Evolutionary conservation across 2,888 invertebrate species (phyloP), one percentile per base, ranked within the genome.

Genomic region (Caenorhabditis virilis): DNA sequence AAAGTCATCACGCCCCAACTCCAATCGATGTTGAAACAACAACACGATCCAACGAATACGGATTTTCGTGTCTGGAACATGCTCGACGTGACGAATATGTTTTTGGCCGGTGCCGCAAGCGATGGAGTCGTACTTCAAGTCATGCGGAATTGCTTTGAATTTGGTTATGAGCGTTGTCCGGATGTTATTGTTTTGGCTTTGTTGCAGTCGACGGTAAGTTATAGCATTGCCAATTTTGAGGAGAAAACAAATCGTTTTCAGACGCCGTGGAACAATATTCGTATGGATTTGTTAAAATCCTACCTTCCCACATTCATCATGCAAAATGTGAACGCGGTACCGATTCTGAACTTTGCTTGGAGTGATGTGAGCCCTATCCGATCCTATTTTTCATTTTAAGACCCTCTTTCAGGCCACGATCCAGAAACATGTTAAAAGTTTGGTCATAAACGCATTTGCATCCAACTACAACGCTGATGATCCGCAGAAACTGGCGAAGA

Each of bases 341-440:
- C 92, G n/a, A 91, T 98, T 68, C 86, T 98, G 54, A 94, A 95
- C 85, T 91, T 93, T 83, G 93, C 93, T 3, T 98, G 97, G 97
- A 51, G 72, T 46, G 58, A 50, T 27, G 67, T 67, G 20, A 25
- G 15, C 26, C 39, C 6, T n/a, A 18, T 16, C n/a, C 16, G 26
- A 16, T 22, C 5, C 25, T 41, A 11, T 41, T 42, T 35, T 46
- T 53, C 15, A 45, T 18, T 48, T 64, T 25, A 39, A 64, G 62
- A 74, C 83, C 7, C 15, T 49, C 15, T 48, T 64, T 25, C 43
- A 64, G 62, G 74, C 83, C 7, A 79, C 82, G 5, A 73, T 83
- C 59, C 80, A 39, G 6, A 54, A 52, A 26, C 48, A 54, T 16
- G 48, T 59, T 46, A 45, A 25, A 30, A 5, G 2, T 18, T n/a